Evolutionary conservation across 1,140 invertebrate genomes (phyloP).

Genomic region (Caerostris extrusa): DNA sequence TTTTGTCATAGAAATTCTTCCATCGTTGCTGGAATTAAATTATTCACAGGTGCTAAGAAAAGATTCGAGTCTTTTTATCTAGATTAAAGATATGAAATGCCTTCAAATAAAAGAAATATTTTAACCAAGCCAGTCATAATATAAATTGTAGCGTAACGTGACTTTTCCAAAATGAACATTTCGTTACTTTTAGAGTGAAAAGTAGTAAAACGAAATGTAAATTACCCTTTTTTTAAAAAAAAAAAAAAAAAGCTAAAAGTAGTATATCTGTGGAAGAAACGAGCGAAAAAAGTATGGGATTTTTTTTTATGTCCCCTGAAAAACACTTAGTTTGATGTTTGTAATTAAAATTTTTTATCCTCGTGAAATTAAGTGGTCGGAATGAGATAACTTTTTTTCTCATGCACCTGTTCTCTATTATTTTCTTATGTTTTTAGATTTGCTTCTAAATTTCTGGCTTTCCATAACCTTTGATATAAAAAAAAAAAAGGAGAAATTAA

Average conservation of each 20-base stretch:
- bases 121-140: background rate
- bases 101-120: background rate
- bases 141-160: background rate
- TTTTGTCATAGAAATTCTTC: background rate
- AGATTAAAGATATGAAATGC: background rate
- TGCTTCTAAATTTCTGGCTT: too few relatives aligned
- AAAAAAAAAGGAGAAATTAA: too few relatives aligned
- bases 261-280: background rate
- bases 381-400: background rate
- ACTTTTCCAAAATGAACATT: background rate
- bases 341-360: background rate
- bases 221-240: background rate
- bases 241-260: background rate
- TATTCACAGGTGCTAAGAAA: background rate
- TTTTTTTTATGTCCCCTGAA: background rate
- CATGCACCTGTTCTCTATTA: too few relatives aligned
- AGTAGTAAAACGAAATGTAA: conserved; percentile 2
- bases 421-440: too few relatives aligned
- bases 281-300: background rate
- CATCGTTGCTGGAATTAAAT: background rate
- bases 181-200: background rate
- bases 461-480: too few relatives aligned
- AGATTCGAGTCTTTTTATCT: background rate
- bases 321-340: background rate
- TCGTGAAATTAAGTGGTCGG: background rate